phyloP scores from a whole-genome alignment of 1,140 invertebrate species.

The Eumaeus atala region DNA sequence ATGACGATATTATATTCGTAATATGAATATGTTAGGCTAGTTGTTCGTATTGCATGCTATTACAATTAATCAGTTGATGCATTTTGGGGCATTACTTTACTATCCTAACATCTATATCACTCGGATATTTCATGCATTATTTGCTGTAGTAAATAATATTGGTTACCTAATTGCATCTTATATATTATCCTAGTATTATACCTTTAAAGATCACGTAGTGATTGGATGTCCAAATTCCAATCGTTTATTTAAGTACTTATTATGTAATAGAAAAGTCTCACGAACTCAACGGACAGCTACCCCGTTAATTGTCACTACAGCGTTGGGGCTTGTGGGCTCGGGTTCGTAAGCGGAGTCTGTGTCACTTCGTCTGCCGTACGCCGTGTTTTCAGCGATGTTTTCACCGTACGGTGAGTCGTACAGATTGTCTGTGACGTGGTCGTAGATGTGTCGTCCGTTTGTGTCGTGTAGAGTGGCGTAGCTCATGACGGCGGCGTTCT shows the following conservation, averaged over 20 bases:
- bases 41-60: too few relatives aligned
- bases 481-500: conserved; percentile 89
- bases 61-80: too few relatives aligned
- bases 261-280: neutral
- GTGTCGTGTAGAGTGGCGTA: conserved; percentile 85
- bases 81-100: too few relatives aligned
- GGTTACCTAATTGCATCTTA: neutral
- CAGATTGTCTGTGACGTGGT: conserved; percentile 84
- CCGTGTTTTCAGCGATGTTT: conserved; percentile 59
- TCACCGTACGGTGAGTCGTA: conserved; percentile 81
- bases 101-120: too few relatives aligned
- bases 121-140: neutral
- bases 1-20: too few relatives aligned
- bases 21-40: too few relatives aligned
- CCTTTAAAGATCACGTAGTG: too few relatives aligned
- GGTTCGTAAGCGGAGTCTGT: conserved; percentile 75
- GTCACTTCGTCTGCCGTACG: conserved; percentile 64
- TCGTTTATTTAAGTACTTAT: conserved; percentile 1
- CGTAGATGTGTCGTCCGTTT: conserved; percentile 80
- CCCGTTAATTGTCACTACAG: conserved; percentile 69
- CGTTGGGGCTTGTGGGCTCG: conserved; percentile 51
- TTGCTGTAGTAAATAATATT: neutral
- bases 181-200: neutral
- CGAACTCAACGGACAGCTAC: conserved; percentile 60
- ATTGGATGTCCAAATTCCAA: too few relatives aligned